Evolutionary conservation across 2,113 vertebrate genomes (phyloP).

Genomic region (Pterocles orientalis): DNA sequence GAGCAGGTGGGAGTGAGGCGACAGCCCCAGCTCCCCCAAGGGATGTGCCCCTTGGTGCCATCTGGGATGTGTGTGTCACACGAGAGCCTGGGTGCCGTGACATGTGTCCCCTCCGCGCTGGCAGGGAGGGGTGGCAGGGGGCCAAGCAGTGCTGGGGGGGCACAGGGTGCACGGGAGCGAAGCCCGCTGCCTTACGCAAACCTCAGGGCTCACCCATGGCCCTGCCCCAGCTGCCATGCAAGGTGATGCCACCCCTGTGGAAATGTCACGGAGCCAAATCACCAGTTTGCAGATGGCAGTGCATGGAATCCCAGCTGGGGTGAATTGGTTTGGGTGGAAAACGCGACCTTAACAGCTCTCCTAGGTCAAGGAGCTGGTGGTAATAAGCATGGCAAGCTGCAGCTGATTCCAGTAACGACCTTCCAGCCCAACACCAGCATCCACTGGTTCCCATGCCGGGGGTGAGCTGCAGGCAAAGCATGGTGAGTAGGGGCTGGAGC

Average conservation of each 20-base stretch:
- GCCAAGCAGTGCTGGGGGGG: background rate
- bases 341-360: fast-evolving
- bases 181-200: background rate
- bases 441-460: fast-evolving
- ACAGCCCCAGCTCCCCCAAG: background rate
- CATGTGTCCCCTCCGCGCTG: background rate
- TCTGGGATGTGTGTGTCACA: fast-evolving
- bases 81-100: fast-evolving
- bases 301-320: fast-evolving
- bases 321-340: background rate
- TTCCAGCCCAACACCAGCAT: fast-evolving
- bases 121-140: background rate
- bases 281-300: background rate
- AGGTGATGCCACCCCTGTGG: background rate
- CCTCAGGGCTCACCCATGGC: fast-evolving
- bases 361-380: background rate
- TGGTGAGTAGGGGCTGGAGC: background rate
- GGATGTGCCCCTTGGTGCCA: background rate
- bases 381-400: background rate
- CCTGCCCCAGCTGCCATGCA: background rate
- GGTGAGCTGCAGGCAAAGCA: background rate
- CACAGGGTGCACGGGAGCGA: fast-evolving
- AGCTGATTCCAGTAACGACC: background rate
- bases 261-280: background rate
- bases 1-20: background rate